phyloP scores from a whole-genome alignment of 2,888 invertebrate species.

The Leptogaster cylindrica region DNA sequence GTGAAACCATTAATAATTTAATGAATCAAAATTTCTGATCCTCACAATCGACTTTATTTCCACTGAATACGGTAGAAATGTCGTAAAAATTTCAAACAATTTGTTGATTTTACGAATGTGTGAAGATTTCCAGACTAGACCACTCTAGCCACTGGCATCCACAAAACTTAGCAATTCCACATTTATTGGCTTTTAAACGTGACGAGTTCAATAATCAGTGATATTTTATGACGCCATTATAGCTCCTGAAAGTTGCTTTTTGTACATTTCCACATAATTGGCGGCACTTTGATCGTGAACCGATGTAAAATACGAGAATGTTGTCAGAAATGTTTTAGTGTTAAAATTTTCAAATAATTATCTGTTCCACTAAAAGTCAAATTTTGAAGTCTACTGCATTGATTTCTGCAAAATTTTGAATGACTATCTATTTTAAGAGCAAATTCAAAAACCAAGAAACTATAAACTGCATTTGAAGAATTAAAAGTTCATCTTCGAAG shows the following conservation, averaged over 20 bases:
- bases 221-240: slow-evolving; percentile 16
- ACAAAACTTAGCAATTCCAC: not conserved
- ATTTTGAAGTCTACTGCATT: too few species aligned
- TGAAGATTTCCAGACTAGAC: slow-evolving; percentile 6
- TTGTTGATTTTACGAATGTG: slow-evolving; percentile 25
- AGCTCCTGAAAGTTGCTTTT: slow-evolving; percentile 19
- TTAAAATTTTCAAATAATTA: too few species aligned
- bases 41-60: not conserved
- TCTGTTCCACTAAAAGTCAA: too few species aligned
- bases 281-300: too few species aligned
- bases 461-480: too few species aligned
- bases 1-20: not conserved
- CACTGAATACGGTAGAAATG: not conserved
- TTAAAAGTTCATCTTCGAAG: too few species aligned
- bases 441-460: too few species aligned
- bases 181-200: not conserved
- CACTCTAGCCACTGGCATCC: not conserved
- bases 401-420: too few species aligned
- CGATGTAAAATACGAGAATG: too few species aligned
- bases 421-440: too few species aligned
- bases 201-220: slow-evolving; percentile 23
- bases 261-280: too few species aligned
- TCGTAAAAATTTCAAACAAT: slow-evolving; percentile 23
- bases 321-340: too few species aligned
- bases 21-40: not conserved